phyloP scores from a whole-genome alignment of 2,797 vertebrate genomes.

The Podargus strigoides region DNA sequence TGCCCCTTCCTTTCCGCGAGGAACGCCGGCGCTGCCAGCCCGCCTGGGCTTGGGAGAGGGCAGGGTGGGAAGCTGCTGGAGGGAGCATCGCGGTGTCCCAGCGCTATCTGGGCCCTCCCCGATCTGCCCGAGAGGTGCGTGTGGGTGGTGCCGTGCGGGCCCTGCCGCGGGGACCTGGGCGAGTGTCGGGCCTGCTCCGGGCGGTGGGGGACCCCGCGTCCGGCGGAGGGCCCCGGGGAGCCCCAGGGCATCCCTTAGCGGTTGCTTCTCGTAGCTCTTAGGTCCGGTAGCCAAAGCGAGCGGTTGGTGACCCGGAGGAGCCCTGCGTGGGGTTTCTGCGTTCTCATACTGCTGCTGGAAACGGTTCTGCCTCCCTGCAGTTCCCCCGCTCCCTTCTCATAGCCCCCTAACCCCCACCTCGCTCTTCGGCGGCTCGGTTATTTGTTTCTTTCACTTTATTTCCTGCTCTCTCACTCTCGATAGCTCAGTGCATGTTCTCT shows the following conservation, averaged over 20 bases:
- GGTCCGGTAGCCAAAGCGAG: accelerated
- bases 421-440: too few species aligned
- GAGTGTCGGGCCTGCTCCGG: background rate
- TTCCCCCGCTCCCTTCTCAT: too few species aligned
- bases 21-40: too few species aligned
- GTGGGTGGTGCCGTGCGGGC: background rate
- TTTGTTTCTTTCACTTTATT: background rate
- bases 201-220: too few species aligned
- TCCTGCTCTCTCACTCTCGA: accelerated
- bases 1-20: too few species aligned
- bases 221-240: too few species aligned
- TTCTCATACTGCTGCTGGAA: accelerated
- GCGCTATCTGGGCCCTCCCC: accelerated
- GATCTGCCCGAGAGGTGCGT: too few species aligned
- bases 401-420: background rate
- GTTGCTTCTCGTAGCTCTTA: too few species aligned
- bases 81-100: too few species aligned
- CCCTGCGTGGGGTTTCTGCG: background rate
- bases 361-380: too few species aligned
- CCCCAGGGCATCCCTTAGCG: background rate
- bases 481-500: accelerated
- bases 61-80: background rate
- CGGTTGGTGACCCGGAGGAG: background rate
- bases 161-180: too few species aligned
- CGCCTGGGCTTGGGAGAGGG: too few species aligned